A percentile compares a stretch with the other conserved stretches of the same genome.
Conservation (phyloP, 2,113 vertebrate genomes). For the Pollachius pollachius region DNA sequence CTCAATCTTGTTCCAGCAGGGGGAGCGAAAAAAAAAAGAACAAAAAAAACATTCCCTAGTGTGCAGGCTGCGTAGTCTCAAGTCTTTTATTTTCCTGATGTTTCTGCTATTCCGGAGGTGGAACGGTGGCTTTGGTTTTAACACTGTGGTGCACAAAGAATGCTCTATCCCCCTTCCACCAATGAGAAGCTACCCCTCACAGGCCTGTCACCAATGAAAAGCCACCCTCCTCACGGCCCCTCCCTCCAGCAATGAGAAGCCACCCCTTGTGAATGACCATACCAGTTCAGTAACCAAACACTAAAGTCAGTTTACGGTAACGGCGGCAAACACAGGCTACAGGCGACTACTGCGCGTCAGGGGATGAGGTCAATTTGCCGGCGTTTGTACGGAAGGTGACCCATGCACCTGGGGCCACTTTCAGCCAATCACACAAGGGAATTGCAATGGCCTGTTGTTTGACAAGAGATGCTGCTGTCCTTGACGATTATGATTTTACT, state of each 20-base stretch:
- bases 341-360: constrained; percentile 15
- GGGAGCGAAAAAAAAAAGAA: neutral
- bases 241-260: constrained; percentile 19
- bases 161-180: constrained; percentile 41
- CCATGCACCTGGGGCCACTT: too few species aligned
- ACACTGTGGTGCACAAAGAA: constrained; percentile 61
- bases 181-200: constrained; percentile 1
- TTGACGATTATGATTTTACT: too few species aligned
- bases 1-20: neutral
- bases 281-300: constrained; percentile 30
- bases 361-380: neutral
- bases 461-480: too few species aligned
- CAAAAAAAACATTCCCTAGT: too few species aligned
- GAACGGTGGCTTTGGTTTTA: constrained; percentile 17
- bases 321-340: neutral
- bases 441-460: too few species aligned
- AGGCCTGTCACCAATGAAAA: neutral
- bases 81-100: too few species aligned
- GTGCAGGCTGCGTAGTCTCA: too few species aligned
- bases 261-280: constrained; percentile 44
- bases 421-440: too few species aligned
- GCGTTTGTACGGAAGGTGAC: too few species aligned
- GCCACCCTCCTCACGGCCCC: constrained; percentile 1
- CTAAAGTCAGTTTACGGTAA: too few species aligned
- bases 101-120: neutral